Conservation (phyloP, 1,140 invertebrate species). For the Ceratosolen fusciceps region DNA sequence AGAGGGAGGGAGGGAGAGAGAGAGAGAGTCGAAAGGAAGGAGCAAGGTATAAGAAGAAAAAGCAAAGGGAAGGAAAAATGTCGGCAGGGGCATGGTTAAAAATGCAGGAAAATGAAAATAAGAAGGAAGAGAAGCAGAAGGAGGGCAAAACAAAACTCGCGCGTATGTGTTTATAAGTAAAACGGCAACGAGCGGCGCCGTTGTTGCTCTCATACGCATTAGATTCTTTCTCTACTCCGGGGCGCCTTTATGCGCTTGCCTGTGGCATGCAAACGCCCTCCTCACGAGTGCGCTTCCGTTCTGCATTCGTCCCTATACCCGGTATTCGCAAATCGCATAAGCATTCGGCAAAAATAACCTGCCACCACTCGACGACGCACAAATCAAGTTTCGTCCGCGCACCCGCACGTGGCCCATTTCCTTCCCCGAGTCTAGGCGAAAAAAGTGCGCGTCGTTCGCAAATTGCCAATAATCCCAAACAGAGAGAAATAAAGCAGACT, state of each 20-base stretch:
- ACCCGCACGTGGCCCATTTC: conserved; percentile 43
- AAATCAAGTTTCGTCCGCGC: conserved; percentile 54
- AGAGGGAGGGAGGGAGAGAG: neutral
- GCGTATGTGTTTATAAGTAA: neutral
- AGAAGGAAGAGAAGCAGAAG: neutral
- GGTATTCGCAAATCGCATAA: neutral
- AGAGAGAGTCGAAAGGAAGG: too few species aligned
- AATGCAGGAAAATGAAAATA: conserved; percentile 8
- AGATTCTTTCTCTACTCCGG: neutral
- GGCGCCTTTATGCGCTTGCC: too few species aligned
- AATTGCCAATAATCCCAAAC: conserved; percentile 41
- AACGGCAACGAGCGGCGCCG: neutral
- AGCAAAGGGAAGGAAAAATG: neutral
- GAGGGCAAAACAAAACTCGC: neutral
- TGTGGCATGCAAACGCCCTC: too few species aligned
- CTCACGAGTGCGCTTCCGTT: neutral
- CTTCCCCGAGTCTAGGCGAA: neutral
- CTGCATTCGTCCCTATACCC: neutral
- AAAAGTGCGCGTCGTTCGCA: conserved; percentile 34
- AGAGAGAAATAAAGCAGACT: conserved; percentile 19
- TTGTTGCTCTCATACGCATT: neutral
- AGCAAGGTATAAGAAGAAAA: neutral
- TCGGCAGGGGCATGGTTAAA: conserved; percentile 11
- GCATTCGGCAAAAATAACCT: conserved; percentile 56
- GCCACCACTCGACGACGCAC: conserved; percentile 53